Evolutionary conservation across 2,797 vertebrate genomes (phyloP), one percentile per base, ranked within the genome.

Genomic region (Stomatorhinus walkeri): DNA sequence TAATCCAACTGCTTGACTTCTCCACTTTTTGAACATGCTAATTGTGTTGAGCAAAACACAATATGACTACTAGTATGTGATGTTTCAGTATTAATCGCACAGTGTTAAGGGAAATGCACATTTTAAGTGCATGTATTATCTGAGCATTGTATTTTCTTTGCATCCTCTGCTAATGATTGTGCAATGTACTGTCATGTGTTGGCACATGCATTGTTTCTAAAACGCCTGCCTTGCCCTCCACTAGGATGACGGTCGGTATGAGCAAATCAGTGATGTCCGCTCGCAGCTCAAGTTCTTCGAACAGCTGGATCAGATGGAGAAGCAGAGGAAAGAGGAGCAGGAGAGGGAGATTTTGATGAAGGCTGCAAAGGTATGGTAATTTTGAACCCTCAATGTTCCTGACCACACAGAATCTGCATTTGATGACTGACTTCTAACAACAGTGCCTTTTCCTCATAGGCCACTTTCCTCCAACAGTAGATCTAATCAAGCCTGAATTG

Each of bases 281-380:
- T 93, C 96, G 52, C 98, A 99, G 94, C 96, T 99, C 43, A 99
- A 97, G 92, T 99, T 98, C 93, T 99, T 99, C 91, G 98, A 99
- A 92, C 98, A 99, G 93, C 96, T 99, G 87, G 98, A 99, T 94
- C 97, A 98, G 92, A 94, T 98, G 89, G 98, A 99, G 91, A 99
- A 98, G 91, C 98, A 99, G 92, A 95, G 96, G 56, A 99, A 99
- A 90, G 98, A 99, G 24, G 98, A 98, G 85, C 97, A 98, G 95
- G 98, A 99, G 94, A 95, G 98, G 91, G 98, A 99, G 93, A 98
- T 99, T 92, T 95, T 99, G 89, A 96, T 99, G 95, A 97, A 98
- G 28, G 98, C 98, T 86, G 98, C 98, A 89, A 98, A 99, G 97
- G 98, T 97, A 93, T 4, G 1, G 12, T 16, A 43, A 49, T 46